These are phyloP conservation scores for Idaea straminata DNA, from an alignment of 2,888 invertebrate species.

Conservation along the genomic window DNA sequence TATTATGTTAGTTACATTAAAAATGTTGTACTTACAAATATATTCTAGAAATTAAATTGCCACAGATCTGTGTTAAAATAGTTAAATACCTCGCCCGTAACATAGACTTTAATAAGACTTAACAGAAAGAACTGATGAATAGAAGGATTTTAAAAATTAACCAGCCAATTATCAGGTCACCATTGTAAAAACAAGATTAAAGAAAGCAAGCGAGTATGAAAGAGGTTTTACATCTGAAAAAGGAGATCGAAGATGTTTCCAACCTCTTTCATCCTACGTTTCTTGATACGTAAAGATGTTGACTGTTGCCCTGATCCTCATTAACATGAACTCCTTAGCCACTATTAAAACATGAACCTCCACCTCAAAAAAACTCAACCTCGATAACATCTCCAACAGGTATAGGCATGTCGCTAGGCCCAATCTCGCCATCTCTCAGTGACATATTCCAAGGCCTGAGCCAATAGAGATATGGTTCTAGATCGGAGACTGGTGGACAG, in stretches of 20 bases:
- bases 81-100: too few relatives aligned
- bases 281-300: too few relatives aligned
- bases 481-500: slow-evolving; percentile 91
- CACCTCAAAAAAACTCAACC: slow-evolving; percentile 43
- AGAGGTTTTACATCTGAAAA: too few relatives aligned
- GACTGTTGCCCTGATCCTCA: too few relatives aligned
- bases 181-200: not conserved
- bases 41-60: not conserved
- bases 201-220: not conserved
- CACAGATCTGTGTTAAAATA: not conserved
- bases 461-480: slow-evolving; percentile 92
- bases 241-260: not conserved
- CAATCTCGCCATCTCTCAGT: slow-evolving; percentile 59
- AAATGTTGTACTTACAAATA: not conserved
- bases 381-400: slow-evolving; percentile 58
- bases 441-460: slow-evolving; percentile 77
- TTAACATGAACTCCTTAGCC: slow-evolving; percentile 5
- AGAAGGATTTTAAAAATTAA: not conserved
- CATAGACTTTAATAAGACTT: not conserved
- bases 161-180: not conserved
- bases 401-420: slow-evolving; percentile 65
- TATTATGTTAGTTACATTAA: not conserved
- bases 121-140: not conserved
- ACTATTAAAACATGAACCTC: slow-evolving; percentile 16
- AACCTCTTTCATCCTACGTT: not conserved